A percentile compares a stretch with the other conserved stretches of the same genome.
Conservation (phyloP, 2,797 vertebrate species). For the Sebastes jordani region DNA sequence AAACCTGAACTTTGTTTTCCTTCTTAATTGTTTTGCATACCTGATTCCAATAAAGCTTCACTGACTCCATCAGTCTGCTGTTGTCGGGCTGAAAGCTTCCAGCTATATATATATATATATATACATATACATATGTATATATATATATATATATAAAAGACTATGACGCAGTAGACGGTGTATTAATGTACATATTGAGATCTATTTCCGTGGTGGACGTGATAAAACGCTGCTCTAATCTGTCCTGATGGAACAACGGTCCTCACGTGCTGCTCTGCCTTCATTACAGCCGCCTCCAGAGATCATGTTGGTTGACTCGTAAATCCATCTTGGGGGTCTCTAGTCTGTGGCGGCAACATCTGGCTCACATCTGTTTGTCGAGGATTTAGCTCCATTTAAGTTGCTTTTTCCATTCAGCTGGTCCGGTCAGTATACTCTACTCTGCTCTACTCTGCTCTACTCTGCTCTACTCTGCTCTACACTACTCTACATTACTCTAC, state of each 20-base stretch:
- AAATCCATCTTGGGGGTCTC: constrained; percentile 72
- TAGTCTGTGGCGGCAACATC: constrained; percentile 72
- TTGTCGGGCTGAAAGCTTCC: not conserved
- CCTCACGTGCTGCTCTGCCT: constrained; percentile 53
- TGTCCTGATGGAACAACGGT: constrained; percentile 65
- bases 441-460: constrained; percentile 14
- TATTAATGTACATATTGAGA: constrained; percentile 21
- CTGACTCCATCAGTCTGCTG: constrained; percentile 19
- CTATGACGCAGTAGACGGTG: not conserved
- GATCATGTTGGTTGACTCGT: constrained; percentile 52
- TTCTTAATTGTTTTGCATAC: constrained; percentile 35
- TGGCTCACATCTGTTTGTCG: constrained; percentile 82
- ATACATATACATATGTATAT: too few species aligned
- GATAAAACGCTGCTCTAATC: constrained; percentile 63
- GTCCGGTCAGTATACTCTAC: constrained; percentile 50
- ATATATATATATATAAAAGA: too few species aligned
- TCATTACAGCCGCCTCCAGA: constrained; percentile 65
- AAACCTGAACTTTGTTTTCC: constrained; percentile 12
- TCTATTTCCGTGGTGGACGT: constrained; percentile 11
- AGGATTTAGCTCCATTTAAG: constrained; percentile 81
- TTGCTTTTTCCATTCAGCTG: constrained; percentile 72
- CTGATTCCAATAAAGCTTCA: constrained; percentile 65
- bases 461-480: not conserved
- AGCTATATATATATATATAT: too few species aligned
- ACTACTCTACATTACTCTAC: not conserved